These are phyloP conservation scores for Todus mexicanus DNA, from an alignment of 2,797 vertebrate genomes.

Conservation along the genomic window DNA sequence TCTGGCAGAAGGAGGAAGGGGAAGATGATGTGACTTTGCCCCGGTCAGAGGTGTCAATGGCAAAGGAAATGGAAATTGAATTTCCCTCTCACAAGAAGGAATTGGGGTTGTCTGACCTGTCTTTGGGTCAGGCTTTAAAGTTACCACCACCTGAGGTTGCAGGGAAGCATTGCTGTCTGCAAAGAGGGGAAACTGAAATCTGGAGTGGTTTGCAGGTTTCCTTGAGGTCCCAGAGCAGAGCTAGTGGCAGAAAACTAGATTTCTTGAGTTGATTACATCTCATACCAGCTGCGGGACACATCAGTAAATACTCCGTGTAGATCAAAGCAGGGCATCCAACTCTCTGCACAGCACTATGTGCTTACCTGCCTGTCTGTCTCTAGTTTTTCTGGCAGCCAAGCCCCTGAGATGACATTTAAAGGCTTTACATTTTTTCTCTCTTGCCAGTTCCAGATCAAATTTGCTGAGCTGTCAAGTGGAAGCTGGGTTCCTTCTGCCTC, in stretches of 20 bases:
- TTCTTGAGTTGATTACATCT: constrained; percentile 3
- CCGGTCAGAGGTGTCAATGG: background rate
- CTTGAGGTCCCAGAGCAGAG: background rate
- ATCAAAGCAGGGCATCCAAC: background rate
- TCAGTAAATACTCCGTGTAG: background rate
- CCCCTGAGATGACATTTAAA: constrained; percentile 12
- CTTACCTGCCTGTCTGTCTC: background rate
- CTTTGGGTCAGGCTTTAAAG: background rate
- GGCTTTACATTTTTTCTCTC: background rate
- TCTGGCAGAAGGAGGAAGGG: background rate
- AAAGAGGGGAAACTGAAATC: background rate
- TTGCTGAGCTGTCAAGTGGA: constrained; percentile 24
- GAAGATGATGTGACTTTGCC: background rate
- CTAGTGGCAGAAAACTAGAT: constrained; percentile 13
- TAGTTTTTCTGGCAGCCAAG: background rate
- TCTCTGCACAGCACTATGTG: background rate
- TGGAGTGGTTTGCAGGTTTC: background rate
- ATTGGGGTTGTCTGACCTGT: background rate
- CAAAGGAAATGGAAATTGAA: background rate
- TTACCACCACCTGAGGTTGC: background rate
- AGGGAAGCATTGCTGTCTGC: background rate
- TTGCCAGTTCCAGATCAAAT: constrained; percentile 17
- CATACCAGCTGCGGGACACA: constrained; percentile 3
- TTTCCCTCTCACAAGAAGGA: background rate
- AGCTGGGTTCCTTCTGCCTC: constrained; percentile 1